Base-by-base conservation (phyloP, 1,140 invertebrate species). In the Caenorhabditis latens region DNA sequence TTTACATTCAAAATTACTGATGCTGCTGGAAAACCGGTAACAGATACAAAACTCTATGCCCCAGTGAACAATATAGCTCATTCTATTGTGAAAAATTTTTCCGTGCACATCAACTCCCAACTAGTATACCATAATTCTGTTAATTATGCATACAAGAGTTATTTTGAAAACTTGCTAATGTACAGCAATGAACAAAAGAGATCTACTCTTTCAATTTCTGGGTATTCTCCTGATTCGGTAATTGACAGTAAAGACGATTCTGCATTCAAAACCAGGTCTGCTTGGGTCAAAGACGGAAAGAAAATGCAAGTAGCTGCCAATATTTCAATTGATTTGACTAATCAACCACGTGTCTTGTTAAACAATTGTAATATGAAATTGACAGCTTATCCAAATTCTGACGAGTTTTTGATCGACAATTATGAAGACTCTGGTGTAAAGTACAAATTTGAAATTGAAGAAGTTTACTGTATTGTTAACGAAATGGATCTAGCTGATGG, bases 261-360 rank as follows among this genome's bases (percentile, higher is more conserved):
- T n/a, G n/a, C n/a, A n/a, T n/a, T n/a, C n/a, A n/a, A n/a, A n/a
- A n/a, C n/a, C n/a, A n/a, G n/a, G n/a, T n/a, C n/a, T n/a, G n/a
- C n/a, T 4, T 63, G 21, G 32, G 32, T 63, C 0, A 32, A 63
- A 9, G 32, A 63, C 14, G 21, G 32, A 6, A 40, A 63, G 8
- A 6, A 6, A 32, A 6, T 63, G 9, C 61, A 63, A 63, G 61
- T 63, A 32, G 61, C 61, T 11, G 61, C 61, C 21, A 63, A 63
- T 40, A 63, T 63, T 63, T 63, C 61, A 40, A 63, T 63, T 4
- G 61, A 63, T 40, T 63, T 63, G 61, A 63, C 32, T 8, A 63
- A 63, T 40, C 61, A 63, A 40, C 61, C 61, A 11, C 61, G 61
- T 32, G 61, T 63, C 7, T 40, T 63, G 21, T 8, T 63, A 19